phyloP scores from a whole-genome alignment of 2,113 vertebrate genomes.

The Megaceryle torquata region DNA sequence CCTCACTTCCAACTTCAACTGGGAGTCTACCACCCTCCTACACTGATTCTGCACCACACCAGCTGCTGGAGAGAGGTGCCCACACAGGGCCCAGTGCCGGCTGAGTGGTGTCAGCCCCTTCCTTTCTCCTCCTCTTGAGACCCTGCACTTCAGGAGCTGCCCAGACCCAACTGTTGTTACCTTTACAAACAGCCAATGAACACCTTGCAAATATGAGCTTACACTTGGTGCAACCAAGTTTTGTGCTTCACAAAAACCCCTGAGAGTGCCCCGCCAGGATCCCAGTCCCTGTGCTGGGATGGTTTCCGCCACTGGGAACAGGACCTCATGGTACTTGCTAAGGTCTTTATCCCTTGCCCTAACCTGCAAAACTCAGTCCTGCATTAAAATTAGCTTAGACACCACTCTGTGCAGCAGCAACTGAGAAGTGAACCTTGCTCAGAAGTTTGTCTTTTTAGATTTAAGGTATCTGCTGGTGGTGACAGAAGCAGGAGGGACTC shows the following conservation, averaged over 20 bases:
- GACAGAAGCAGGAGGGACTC: neutral
- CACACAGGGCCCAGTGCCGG: accelerated
- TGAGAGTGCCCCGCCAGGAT: accelerated
- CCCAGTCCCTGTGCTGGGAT: accelerated
- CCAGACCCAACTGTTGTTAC: neutral
- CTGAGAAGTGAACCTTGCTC: neutral
- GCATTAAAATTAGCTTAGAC: neutral
- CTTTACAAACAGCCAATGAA: neutral
- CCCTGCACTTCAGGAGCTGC: neutral
- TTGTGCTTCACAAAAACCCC: neutral
- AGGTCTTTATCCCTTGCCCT: neutral
- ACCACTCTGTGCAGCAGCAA: neutral
- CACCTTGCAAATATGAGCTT: accelerated
- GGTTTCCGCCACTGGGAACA: neutral
- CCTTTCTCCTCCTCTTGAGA: neutral
- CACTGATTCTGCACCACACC: accelerated
- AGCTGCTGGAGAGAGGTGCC: neutral
- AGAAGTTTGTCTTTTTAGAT: neutral
- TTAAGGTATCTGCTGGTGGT: neutral
- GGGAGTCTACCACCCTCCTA: neutral
- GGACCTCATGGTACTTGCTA: too few species aligned
- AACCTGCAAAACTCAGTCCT: neutral
- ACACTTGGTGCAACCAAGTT: neutral
- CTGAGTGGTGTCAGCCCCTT: neutral
- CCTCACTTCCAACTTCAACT: too few species aligned